Percentiles rank a stretch among this genome's conserved stretches.
Evolutionary conservation across 1,140 invertebrate species (phyloP).

Genomic region (Drosophila ironensis): DNA sequence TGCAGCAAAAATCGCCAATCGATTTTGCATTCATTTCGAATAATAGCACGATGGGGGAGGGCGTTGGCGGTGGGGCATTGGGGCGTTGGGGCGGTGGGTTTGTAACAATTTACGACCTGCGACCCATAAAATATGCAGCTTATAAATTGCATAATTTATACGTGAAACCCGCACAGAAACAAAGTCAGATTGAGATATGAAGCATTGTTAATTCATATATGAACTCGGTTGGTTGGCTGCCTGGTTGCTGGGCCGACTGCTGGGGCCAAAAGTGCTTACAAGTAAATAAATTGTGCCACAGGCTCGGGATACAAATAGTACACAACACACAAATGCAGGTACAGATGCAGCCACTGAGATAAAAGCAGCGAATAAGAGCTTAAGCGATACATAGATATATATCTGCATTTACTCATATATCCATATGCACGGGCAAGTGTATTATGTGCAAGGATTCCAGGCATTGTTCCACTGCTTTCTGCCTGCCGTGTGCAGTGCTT

Average conservation of each 20-base stretch:
- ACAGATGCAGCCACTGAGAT: not conserved
- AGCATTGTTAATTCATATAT: conserved; percentile 63
- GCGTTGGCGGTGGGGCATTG: not conserved
- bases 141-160: conserved; percentile 73
- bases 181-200: conserved; percentile 45
- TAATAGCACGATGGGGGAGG: not conserved
- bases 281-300: conserved; percentile 58
- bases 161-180: conserved; percentile 37
- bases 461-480: conserved; percentile 15
- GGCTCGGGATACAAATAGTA: conserved; percentile 4
- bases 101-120: conserved; percentile 67
- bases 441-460: not conserved
- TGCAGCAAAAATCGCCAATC: conserved; percentile 34
- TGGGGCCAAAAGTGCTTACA: conserved; percentile 45
- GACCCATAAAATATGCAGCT: conserved; percentile 69
- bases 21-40: conserved; percentile 41
- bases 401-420: not conserved
- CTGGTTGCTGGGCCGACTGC: no score
- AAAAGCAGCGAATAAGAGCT: conserved; percentile 31
- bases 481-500: conserved; percentile 46
- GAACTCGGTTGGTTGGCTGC: conserved; percentile 39
- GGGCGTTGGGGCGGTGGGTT: conserved; percentile 1
- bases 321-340: not conserved
- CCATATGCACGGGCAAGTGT: no score
- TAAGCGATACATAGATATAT: conserved; percentile 35